phyloP scores from a whole-genome alignment of 2,797 vertebrate genomes.

The Nothura maculosa region DNA sequence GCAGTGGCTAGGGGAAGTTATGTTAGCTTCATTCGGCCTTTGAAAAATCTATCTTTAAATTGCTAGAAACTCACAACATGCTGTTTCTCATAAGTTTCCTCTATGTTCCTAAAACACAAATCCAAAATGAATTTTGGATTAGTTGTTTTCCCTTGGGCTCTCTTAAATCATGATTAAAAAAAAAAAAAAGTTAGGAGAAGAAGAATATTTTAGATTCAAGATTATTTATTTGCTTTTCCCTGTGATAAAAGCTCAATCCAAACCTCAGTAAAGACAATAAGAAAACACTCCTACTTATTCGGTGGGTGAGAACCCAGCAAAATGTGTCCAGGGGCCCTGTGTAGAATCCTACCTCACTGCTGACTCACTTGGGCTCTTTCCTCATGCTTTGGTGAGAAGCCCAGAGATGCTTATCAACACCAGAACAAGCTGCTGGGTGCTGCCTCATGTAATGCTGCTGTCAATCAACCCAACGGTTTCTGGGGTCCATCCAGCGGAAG shows the following conservation, averaged over 20 bases:
- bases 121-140: neutral
- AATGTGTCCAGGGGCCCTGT: neutral
- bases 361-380: constrained; percentile 29
- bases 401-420: neutral
- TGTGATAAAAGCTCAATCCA: constrained; percentile 5
- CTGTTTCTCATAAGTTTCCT: neutral
- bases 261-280: constrained; percentile 28
- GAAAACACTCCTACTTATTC: neutral
- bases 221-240: constrained; percentile 56
- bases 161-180: constrained; percentile 34
- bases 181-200: neutral
- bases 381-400: neutral
- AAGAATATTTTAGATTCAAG: accelerated
- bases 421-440: accelerated
- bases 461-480: neutral
- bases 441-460: neutral
- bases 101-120: constrained; percentile 45
- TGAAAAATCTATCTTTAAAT: constrained; percentile 3
- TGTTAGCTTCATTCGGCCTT: neutral
- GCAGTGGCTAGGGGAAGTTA: neutral
- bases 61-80: neutral
- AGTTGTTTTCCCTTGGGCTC: neutral
- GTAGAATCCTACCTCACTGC: neutral
- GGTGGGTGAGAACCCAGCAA: neutral
- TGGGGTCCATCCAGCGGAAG: neutral